Base-by-base conservation (phyloP, 2,797 vertebrate species). In the Tokudaia muenninki region DNA sequence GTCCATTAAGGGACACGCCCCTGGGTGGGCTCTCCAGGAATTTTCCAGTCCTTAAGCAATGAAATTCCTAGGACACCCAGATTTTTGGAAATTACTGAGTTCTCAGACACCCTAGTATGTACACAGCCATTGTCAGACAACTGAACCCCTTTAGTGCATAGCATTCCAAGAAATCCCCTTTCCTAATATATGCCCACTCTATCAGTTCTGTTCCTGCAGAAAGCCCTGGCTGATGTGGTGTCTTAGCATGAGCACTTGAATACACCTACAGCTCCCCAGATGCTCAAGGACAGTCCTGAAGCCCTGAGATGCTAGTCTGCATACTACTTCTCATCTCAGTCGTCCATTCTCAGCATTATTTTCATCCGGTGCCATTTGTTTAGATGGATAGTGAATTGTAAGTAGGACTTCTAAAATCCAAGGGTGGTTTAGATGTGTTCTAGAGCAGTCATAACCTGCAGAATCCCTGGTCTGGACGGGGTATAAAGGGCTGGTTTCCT, bases 351-450 rank as follows among this genome's bases (percentile, higher is more conserved):
- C 5, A 59, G 7, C 3, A 21, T 75, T 55, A 59, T 14, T 16
- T 52, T 90, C 63, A 50, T n/a, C 19, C 24, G n/a, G 21, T 0
- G 6, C 41, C 50, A 26, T 77, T 59, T 57, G 21, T 79, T 50
- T 17, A 75, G 81, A 96, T 29, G 22, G 41, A 29, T 34, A 65
- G 41, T 67, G 55, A 92, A 82, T 92, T 34, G 52, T 34, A 86
- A 84, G 44, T 26, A 74, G 92, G 78, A 89, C 67, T 90, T 87
- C 52, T 75, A 55, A 89, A 90, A 55, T 65, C 17, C 74, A 80
- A 87, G 17, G 41, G 47, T 81, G 47, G 61, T 34, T 75, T 34
- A 79, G 29, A 75, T 65, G 10, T 31, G 92, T 52, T 78, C 5
- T 34, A 84, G 75, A 83, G 22, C 16, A n/a, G 41, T 41, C 57